Base-by-base conservation (phyloP, 1,140 invertebrate genomes). In the Leptopilina boulardi region DNA sequence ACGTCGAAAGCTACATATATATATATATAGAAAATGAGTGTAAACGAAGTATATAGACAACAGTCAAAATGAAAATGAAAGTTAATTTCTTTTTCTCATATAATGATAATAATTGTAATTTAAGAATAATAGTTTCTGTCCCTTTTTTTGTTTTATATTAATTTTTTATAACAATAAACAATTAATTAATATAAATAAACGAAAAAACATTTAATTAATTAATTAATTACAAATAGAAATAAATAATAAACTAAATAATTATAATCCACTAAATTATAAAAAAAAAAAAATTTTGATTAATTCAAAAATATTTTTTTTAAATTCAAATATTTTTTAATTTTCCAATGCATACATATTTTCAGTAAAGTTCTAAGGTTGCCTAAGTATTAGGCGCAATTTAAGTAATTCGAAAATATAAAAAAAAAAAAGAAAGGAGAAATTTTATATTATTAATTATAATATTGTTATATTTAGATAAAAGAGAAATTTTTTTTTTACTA, bases 1-100 rank as follows among this genome's bases (percentile, higher is more conserved):
- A 79, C 54, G 75, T 75, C 75, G 47, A 78, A 75, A 78, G 74
- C 70, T n/a, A 74, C 71, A 44, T 41, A 47, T 38, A 66, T 71
- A 66, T n/a, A 13, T 56, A 38, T 38, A 38, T 9, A 38, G 8
- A 3, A 5, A 8, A 30, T 19, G 13, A 23, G 18, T 72, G 21
- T 47, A 72, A 74, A 74, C 18, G 51, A 74, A 74, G 47, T 71
- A 21, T 26, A 54, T 74, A 21, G 26, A 19, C 10, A 34, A 2
- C 59, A 66, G 23, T 30, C 23, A 30, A 66, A 66, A n/a, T 30
- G 10, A n/a, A 30, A 66, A 30, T 30, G 19, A 59, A 59, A 59
- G 54, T 59, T 59, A 56, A 56, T 59, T 66, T 30, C 26, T 30
- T 66, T 23, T 26, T n/a, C n/a, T n/a, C n/a, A n/a, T n/a, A 6